Base-by-base conservation (phyloP, 2,113 vertebrate genomes). In the Clarias magur region DNA sequence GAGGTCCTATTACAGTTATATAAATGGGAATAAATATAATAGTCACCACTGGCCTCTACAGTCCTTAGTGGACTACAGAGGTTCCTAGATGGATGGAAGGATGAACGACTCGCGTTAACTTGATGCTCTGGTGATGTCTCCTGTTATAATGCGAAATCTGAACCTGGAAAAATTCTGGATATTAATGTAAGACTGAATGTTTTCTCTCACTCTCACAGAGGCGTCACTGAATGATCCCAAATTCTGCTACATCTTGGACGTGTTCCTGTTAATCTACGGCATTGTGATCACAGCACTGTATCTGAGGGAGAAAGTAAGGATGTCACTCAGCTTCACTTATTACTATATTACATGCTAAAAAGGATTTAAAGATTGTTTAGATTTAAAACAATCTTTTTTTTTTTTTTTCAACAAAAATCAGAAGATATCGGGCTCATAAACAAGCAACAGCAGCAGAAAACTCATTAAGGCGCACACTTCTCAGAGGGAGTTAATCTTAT, bases 191-290 rank as follows among this genome's bases (percentile, higher is more conserved):
- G 6, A 38, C 30, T 6, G 56, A 80, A 60, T 80, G 4, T 60
- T 57, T 86, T 65, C 80, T 57, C 6, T 85, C 12, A 7, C 15
- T 80, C 73, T 21, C 48, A 38, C 92, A 95, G 93, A 91, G 53
- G 93, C 90, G 23, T 0, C 0, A 2, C 88, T 96, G 54, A 93
- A 96, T 9, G 96, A 97, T 79, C 97, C 97, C 25, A 88, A 82
- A 27, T 90, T 97, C 67, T 99, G 98, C 86, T 99, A 96, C 90
- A 0, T 97, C 65, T 91, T 99, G 90, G 98, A 99, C 25, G 96
- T 96, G 1, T 90, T 98, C 91, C 96, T 99, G 17, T 94, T 97
- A 60, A 75, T 97, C 21, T 99, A 99, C 0, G 96, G 96, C 0
- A 62, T 99, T 6, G 0, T 97, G 54, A 87, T 99, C 88, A 99